A percentile compares a stretch with the other conserved stretches of the same genome.
Evolutionary conservation across 2,113 vertebrate species (phyloP).

Genomic region (Myotis yumanensis): DNA sequence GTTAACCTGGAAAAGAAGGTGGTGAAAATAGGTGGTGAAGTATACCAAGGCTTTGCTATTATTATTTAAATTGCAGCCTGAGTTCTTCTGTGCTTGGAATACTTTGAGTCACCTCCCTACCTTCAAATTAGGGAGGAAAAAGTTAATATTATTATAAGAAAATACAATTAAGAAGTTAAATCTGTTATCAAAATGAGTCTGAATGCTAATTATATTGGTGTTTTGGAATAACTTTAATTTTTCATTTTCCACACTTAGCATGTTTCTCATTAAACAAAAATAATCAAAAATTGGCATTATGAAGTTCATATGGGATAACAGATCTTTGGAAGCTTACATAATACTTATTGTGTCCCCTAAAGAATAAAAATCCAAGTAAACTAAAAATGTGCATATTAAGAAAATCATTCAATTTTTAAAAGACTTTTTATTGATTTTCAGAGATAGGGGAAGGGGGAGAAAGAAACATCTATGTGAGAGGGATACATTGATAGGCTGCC

Average conservation of each 20-base stretch:
- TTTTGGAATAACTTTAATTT: conserved; percentile 12
- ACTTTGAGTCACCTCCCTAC: not conserved
- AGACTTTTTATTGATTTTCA: too few relatives aligned
- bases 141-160: conserved; percentile 28
- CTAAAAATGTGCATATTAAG: conserved; percentile 18
- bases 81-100: not conserved
- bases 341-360: not conserved
- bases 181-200: conserved; percentile 12
- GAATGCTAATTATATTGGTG: conserved; percentile 9
- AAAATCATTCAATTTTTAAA: not conserved
- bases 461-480: too few relatives aligned
- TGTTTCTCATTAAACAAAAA: conserved; percentile 39
- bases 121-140: not conserved
- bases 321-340: not conserved
- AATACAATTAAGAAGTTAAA: conserved; percentile 35
- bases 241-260: not conserved
- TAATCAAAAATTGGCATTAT: not conserved
- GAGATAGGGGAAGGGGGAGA: too few relatives aligned
- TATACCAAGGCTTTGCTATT: not conserved
- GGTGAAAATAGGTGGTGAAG: not conserved
- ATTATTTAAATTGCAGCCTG: not conserved
- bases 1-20: not conserved
- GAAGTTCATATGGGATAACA: not conserved
- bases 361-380: not conserved
- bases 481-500: too few relatives aligned